Percentiles rank a stretch among this genome's conserved stretches.
phyloP scores from a whole-genome alignment of 2,797 vertebrate species.

The Pipistrellus nathusii region DNA sequence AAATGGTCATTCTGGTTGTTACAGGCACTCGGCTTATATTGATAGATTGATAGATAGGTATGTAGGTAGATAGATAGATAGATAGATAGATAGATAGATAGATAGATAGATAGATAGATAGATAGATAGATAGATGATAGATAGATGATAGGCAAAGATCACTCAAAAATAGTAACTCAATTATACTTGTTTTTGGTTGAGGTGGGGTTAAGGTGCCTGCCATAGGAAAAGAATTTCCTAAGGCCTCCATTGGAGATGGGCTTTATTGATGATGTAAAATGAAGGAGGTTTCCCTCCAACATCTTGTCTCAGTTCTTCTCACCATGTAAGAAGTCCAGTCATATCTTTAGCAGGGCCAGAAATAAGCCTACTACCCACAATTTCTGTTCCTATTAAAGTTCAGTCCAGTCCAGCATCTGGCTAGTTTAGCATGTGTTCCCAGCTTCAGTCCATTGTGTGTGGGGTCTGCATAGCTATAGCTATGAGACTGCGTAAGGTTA shows the following conservation, averaged over 20 bases:
- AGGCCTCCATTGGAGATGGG: background rate
- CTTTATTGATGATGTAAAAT: background rate
- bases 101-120: conserved; percentile 43
- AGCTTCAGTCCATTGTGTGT: background rate
- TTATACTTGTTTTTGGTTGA: background rate
- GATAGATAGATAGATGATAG: conserved; percentile 68
- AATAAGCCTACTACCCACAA: background rate
- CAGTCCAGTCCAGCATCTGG: background rate
- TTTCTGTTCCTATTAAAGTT: background rate
- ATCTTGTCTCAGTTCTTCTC: background rate
- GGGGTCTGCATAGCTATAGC: background rate
- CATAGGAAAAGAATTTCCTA: background rate
- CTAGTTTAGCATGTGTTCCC: background rate
- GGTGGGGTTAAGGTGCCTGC: background rate
- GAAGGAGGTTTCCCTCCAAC: background rate
- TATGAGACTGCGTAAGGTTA: background rate
- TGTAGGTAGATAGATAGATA: conserved; percentile 65
- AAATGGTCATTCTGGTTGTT: no score
- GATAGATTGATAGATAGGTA: no score
- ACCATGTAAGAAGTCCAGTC: background rate
- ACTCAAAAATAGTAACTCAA: conserved; percentile 84
- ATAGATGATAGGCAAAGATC: conserved; percentile 72
- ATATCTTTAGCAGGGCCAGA: background rate
- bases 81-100: background rate
- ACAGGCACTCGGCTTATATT: no score